These are phyloP conservation scores for Callitettix versicolor DNA, from an alignment of 1,140 invertebrate species.

Conservation along the genomic window DNA sequence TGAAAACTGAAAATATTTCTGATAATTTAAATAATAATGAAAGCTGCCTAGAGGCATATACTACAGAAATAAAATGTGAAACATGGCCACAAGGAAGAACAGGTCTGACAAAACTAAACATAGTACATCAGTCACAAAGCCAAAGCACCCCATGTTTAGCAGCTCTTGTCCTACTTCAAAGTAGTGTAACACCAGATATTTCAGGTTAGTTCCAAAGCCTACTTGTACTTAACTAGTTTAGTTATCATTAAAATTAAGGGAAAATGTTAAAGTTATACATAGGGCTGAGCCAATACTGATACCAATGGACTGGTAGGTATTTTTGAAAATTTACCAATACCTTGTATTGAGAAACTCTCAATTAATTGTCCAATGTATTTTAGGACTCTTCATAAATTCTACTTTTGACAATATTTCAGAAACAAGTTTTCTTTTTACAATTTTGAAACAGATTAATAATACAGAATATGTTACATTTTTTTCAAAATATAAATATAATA, in stretches of 20 bases:
- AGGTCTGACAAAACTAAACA: neutral
- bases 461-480: too few relatives aligned
- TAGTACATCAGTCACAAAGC: slow-evolving; percentile 1
- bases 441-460: too few relatives aligned
- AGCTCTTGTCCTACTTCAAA: slow-evolving; percentile 16
- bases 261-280: neutral
- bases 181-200: slow-evolving; percentile 14
- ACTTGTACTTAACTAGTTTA: neutral
- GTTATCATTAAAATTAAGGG: neutral
- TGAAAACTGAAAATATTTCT: slow-evolving; percentile 5
- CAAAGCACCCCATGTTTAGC: slow-evolving; percentile 12
- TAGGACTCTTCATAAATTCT: too few relatives aligned
- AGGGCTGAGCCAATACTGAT: neutral
- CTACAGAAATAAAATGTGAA: slow-evolving; percentile 2
- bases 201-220: slow-evolving; percentile 3
- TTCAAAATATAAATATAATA: too few relatives aligned
- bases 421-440: neutral
- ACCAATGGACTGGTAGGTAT: neutral
- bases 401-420: too few relatives aligned
- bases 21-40: slow-evolving; percentile 4
- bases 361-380: neutral
- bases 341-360: neutral
- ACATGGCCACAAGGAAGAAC: slow-evolving; percentile 13
- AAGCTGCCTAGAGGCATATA: neutral
- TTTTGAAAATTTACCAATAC: neutral